phyloP scores from a whole-genome alignment of 2,888 invertebrate species.

The Caenorhabditis sulstoni region DNA sequence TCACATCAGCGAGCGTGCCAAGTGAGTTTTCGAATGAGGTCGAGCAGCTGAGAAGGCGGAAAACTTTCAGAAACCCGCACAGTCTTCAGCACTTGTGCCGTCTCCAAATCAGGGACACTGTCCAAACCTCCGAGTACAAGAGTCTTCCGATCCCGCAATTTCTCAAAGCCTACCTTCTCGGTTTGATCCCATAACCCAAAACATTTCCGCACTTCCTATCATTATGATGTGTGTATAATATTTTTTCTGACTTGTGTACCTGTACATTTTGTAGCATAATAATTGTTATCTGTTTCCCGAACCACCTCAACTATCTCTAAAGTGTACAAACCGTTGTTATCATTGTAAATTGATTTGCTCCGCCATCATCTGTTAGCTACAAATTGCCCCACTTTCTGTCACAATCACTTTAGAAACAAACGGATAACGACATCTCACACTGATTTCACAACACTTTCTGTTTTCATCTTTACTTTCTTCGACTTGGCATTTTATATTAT shows the following conservation, averaged over 20 bases:
- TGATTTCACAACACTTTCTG: slow-evolving; percentile 34
- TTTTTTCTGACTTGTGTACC: slow-evolving; percentile 26
- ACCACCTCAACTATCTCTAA: slow-evolving; percentile 19
- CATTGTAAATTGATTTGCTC: not conserved
- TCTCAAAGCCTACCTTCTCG: slow-evolving; percentile 71
- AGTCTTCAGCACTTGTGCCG: slow-evolving; percentile 71
- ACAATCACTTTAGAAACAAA: slow-evolving; percentile 62
- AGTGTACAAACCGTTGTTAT: slow-evolving; percentile 45
- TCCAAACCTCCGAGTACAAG: slow-evolving; percentile 64
- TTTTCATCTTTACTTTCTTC: slow-evolving; percentile 1
- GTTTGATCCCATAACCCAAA: slow-evolving; percentile 59
- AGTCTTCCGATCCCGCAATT: slow-evolving; percentile 67
- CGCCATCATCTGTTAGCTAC: slow-evolving; percentile 23
- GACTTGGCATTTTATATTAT: slow-evolving; percentile 20
- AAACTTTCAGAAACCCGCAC: slow-evolving; percentile 67
- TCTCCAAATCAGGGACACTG: slow-evolving; percentile 63
- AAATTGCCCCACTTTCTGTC: slow-evolving; percentile 57
- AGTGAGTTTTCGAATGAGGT: slow-evolving; percentile 33
- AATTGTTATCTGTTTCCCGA: slow-evolving; percentile 50
- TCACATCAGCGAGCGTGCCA: slow-evolving; percentile 62
- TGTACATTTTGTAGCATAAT: slow-evolving; percentile 57
- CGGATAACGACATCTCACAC: slow-evolving; percentile 60
- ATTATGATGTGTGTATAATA: not conserved
- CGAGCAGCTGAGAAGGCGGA: not conserved
- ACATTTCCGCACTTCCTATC: not conserved